phyloP scores from a whole-genome alignment of 2,888 invertebrate genomes.

The Erynnis tages region DNA sequence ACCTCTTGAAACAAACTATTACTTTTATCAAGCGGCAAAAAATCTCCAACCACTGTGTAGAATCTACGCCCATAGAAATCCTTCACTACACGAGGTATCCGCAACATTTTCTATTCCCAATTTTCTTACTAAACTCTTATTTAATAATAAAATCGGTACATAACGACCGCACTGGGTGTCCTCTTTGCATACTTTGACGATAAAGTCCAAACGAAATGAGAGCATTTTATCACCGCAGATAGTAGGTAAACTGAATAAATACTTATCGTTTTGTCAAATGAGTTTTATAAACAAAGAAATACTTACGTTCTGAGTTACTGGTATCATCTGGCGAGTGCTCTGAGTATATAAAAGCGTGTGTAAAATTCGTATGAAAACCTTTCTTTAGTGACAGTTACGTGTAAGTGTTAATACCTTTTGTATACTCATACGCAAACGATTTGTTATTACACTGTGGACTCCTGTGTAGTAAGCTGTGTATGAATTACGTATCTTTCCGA shows the following conservation, averaged over 20 bases:
- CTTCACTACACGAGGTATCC: constrained; percentile 42
- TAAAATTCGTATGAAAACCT: neutral
- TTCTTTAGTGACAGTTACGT: neutral
- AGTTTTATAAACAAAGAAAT: constrained; percentile 33
- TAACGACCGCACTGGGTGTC: constrained; percentile 17
- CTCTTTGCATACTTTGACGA: constrained; percentile 28
- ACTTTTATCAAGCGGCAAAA: constrained; percentile 38
- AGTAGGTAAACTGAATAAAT: constrained; percentile 35
- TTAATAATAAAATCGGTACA: neutral
- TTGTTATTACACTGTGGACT: no score
- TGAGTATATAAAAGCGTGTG: neutral
- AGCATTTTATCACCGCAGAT: constrained; percentile 41
- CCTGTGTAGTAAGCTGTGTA: no score
- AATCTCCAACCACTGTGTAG: constrained; percentile 54
- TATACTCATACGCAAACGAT: no score
- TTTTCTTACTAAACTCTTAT: neutral
- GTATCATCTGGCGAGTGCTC: constrained; percentile 2
- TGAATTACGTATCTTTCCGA: no score
- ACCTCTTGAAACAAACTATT: constrained; percentile 39
- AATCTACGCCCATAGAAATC: constrained; percentile 47
- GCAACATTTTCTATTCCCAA: constrained; percentile 51
- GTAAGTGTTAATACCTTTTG: no score
- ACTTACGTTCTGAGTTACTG: constrained; percentile 23
- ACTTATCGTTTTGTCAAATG: constrained; percentile 33
- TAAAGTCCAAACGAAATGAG: constrained; percentile 38